Base-by-base conservation (phyloP, 1,140 invertebrate species). In the Teleopsis dalmanni region DNA sequence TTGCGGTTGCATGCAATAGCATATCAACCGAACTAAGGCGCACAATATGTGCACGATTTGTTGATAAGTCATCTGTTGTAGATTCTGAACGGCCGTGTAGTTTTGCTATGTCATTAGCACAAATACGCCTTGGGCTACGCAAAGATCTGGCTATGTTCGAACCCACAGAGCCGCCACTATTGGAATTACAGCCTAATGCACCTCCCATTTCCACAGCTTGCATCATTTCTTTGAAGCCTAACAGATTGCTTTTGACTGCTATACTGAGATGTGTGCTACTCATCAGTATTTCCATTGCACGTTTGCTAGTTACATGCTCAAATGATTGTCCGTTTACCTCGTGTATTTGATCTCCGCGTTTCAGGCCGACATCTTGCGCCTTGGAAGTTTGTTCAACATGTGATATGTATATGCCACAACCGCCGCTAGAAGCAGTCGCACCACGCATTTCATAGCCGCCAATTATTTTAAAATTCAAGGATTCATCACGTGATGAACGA, bases 281-380 rank as follows among this genome's bases (percentile, higher is more conserved):
- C 50, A 85, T 81, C 1, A 99, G 79, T 44, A 97, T 85, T 70
- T 98, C 95, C 55, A 97, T 77, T 4, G 95, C 95, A 63, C 85
- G 82, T 16, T 85, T 81, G 64, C 93, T 87, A 57, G 83, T 88
- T 29, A 98, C 87, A 68, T 93, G 88, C 61, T 91, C 84, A 71
- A 98, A 96, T 57, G 85, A 95, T 62, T 96, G 89, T 16, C 95
- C 92, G 72, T 99, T 99, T 0, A 98, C 94, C 75, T 98, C 92
- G 46, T 98, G 76, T 52, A 96, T 90, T 75, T 99, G 95, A 78
- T 99, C 96, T 2, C 95, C 95, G 41, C 92, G 77, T 73, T 96
- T 96, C 14, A 99, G 73, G 1, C 96, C 95, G n/a, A 93, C 88
- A 62, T 96, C 90, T 72, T 95, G 89, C 9, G 94, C 92, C 73